These are phyloP conservation scores for Agriotes lineatus DNA, from an alignment of 2,888 invertebrate species.

Conservation along the genomic window DNA sequence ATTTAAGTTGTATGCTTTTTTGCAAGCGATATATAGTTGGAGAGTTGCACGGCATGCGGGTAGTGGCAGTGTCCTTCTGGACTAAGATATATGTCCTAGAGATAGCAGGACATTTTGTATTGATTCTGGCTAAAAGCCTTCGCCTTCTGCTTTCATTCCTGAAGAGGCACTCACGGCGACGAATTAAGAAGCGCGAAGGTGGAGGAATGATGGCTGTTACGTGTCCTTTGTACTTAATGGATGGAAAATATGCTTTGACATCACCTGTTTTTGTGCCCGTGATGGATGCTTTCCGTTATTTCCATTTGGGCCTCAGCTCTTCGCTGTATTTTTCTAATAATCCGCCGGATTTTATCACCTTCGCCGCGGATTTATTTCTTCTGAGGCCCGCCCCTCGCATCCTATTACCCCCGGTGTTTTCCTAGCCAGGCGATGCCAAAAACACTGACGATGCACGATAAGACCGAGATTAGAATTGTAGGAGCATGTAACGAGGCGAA, in stretches of 20 bases:
- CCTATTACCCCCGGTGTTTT: too few relatives aligned
- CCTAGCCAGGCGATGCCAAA: slow-evolving; percentile 18
- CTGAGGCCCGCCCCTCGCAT: too few relatives aligned
- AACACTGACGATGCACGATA: slow-evolving; percentile 32
- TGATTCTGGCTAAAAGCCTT: slow-evolving; percentile 65
- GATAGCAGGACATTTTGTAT: slow-evolving; percentile 63
- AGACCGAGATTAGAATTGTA: slow-evolving; percentile 37
- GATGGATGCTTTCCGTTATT: slow-evolving; percentile 50
- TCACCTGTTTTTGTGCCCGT: slow-evolving; percentile 54
- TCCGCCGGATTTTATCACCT: neutral
- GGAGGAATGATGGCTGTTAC: slow-evolving; percentile 52
- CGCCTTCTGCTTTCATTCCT: slow-evolving; percentile 54
- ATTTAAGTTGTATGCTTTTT: slow-evolving; percentile 43
- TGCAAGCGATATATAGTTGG: slow-evolving; percentile 44
- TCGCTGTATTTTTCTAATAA: slow-evolving; percentile 28
- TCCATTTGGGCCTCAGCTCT: slow-evolving; percentile 33
- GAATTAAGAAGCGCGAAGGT: slow-evolving; percentile 44
- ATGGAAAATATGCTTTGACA: slow-evolving; percentile 54
- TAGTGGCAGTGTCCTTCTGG: slow-evolving; percentile 62
- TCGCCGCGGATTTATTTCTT: too few relatives aligned
- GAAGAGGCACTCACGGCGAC: slow-evolving; percentile 49
- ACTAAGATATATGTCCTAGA: slow-evolving; percentile 63
- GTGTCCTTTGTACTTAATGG: slow-evolving; percentile 56
- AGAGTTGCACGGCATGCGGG: slow-evolving; percentile 56
- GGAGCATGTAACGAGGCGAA: slow-evolving; percentile 55